These are phyloP conservation scores for Drosophila obscura DNA, from an alignment of 1,140 invertebrate genomes.

Conservation along the genomic window DNA sequence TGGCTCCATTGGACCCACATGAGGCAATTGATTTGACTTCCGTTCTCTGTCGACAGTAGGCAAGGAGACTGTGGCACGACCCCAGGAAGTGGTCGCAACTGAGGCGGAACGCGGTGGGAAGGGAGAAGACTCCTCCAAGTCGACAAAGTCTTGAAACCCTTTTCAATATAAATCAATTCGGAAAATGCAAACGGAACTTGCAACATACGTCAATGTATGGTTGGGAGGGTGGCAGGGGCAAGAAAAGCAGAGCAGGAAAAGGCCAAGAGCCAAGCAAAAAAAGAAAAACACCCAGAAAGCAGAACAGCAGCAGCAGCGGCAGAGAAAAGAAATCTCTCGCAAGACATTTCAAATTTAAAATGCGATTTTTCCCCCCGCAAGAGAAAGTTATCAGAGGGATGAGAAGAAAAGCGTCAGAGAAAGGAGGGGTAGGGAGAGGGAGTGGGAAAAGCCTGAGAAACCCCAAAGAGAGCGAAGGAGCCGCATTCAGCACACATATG, in stretches of 20 bases:
- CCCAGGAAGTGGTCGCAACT: slow-evolving; percentile 61
- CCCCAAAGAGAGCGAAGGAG: slow-evolving; percentile 4
- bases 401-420: not conserved
- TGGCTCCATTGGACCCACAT: slow-evolving; percentile 1
- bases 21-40: slow-evolving; percentile 79
- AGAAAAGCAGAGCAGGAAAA: slow-evolving; percentile 47
- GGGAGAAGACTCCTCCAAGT: slow-evolving; percentile 29
- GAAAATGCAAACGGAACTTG: slow-evolving; percentile 62
- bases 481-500: slow-evolving; percentile 67
- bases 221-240: slow-evolving; percentile 35
- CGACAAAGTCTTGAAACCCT: slow-evolving; percentile 63
- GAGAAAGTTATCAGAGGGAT: not conserved
- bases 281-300: slow-evolving; percentile 10
- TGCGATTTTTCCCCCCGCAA: slow-evolving; percentile 69
- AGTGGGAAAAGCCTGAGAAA: slow-evolving; percentile 2
- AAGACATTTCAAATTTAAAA: slow-evolving; percentile 83
- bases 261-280: slow-evolving; percentile 12
- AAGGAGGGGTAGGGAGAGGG: not conserved
- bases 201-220: slow-evolving; percentile 69
- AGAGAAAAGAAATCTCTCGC: slow-evolving; percentile 62
- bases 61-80: slow-evolving; percentile 10
- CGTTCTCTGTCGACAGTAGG: slow-evolving; percentile 41
- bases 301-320: no score
- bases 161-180: slow-evolving; percentile 82
- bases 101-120: no score